Evolutionary conservation across 2,113 vertebrate species (phyloP).

Genomic region (Zingel zingel): DNA sequence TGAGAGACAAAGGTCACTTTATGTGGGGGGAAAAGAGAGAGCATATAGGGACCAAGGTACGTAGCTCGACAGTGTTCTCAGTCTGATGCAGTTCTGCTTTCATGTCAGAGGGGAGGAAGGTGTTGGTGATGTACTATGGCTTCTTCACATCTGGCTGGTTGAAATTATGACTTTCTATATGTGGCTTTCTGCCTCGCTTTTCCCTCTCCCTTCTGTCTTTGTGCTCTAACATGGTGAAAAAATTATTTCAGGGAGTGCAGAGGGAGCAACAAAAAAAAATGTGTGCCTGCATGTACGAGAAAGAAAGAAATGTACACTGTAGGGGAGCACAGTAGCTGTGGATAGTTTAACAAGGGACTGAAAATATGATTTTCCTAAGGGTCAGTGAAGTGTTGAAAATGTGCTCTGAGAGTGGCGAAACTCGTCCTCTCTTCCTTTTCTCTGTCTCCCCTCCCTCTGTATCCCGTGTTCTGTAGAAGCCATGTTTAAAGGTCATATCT

Average conservation of each 20-base stretch:
- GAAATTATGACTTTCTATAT: constrained; percentile 36
- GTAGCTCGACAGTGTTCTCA: background rate
- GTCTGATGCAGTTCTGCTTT: constrained; percentile 21
- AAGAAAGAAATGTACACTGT: background rate
- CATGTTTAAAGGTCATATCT: constrained; percentile 20
- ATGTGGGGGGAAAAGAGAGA: background rate
- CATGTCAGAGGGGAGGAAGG: background rate
- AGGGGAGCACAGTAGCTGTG: background rate
- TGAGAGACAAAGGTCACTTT: constrained; percentile 41
- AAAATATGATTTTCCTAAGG: constrained; percentile 15
- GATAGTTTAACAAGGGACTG: constrained; percentile 31
- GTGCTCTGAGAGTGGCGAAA: constrained; percentile 1
- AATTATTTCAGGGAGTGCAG: constrained; percentile 8
- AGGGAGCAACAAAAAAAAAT: constrained; percentile 3
- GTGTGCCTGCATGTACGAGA: background rate
- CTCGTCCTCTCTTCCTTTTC: background rate
- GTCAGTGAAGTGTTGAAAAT: constrained; percentile 35
- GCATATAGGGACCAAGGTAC: background rate
- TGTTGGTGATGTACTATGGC: background rate
- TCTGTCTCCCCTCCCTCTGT: background rate
- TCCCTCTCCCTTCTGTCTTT: background rate
- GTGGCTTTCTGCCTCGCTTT: background rate
- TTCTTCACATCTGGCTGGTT: constrained; percentile 26
- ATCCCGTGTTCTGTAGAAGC: background rate
- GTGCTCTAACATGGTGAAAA: constrained; percentile 56